Evolutionary conservation across 2,797 vertebrate species (phyloP).

Genomic region (Centropyge bicolor): DNA sequence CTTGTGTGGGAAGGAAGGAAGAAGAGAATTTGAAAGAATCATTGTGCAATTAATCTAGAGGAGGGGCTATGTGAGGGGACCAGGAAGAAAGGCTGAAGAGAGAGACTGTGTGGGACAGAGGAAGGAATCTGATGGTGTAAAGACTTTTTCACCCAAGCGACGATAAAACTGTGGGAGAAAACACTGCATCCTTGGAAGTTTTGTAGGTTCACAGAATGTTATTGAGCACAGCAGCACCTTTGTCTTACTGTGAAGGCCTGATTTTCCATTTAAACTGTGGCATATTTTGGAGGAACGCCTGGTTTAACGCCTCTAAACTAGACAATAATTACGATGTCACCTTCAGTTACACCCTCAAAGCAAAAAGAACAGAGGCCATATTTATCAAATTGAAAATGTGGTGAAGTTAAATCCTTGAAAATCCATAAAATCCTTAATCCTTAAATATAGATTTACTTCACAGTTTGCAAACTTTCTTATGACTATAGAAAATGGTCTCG

Average conservation of each 20-base stretch:
- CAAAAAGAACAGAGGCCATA: not conserved
- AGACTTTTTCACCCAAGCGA: slow-evolving; percentile 36
- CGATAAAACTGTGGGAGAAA: slow-evolving; percentile 14
- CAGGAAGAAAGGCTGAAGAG: slow-evolving; percentile 29
- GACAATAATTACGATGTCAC: not conserved
- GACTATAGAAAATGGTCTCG: not conserved
- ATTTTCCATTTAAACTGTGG: slow-evolving; percentile 6
- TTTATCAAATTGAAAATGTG: not conserved
- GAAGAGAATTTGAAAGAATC: slow-evolving; percentile 60
- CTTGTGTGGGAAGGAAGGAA: slow-evolving; percentile 67
- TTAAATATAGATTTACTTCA: not conserved
- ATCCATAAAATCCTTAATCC: too few species aligned
- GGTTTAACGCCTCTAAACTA: slow-evolving; percentile 1
- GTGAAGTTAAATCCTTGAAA: too few species aligned
- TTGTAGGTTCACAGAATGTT: slow-evolving; percentile 29
- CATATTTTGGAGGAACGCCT: slow-evolving; percentile 11
- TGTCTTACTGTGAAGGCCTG: slow-evolving; percentile 9
- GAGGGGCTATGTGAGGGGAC: slow-evolving; percentile 16
- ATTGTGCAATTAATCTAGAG: slow-evolving; percentile 60
- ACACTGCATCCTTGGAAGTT: slow-evolving; percentile 23
- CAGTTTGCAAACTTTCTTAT: not conserved
- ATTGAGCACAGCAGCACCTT: slow-evolving; percentile 35
- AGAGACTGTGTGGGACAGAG: slow-evolving; percentile 33
- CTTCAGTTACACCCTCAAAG: not conserved
- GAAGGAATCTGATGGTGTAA: slow-evolving; percentile 40